Evolutionary conservation across 2,797 vertebrate genomes (phyloP).

Genomic region (Cynopterus sphinx): DNA sequence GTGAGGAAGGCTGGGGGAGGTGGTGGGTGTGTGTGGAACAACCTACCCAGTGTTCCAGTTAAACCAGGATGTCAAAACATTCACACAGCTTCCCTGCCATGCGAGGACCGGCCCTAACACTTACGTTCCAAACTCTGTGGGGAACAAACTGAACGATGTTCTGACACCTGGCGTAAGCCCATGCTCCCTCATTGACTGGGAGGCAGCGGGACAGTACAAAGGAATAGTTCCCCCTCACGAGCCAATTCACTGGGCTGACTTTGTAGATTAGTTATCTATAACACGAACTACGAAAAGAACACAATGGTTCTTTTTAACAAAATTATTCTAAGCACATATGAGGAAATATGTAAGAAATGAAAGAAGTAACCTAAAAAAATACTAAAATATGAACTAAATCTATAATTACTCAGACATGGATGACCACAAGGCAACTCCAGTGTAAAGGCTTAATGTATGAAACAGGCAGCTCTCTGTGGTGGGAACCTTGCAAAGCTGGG

Average conservation of each 20-base stretch:
- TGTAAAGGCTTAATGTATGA: neutral
- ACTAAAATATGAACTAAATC: conserved; percentile 2
- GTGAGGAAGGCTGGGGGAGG: neutral
- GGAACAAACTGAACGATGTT: neutral
- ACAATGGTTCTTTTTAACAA: neutral
- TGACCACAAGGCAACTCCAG: neutral
- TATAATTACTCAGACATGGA: neutral
- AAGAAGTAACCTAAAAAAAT: neutral
- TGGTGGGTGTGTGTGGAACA: neutral
- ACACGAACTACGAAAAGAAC: conserved; percentile 15
- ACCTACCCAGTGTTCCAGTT: neutral
- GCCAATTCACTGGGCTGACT: neutral
- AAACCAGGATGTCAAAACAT: neutral
- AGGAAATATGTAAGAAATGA: neutral
- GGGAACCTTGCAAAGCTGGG: neutral
- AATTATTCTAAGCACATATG: neutral
- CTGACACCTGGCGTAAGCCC: neutral
- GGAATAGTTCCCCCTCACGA: neutral
- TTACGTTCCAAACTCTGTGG: neutral
- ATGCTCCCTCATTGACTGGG: neutral
- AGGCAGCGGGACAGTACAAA: neutral
- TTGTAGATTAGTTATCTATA: conserved; percentile 56
- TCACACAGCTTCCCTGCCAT: neutral
- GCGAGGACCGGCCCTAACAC: neutral
- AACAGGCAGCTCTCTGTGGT: neutral